phyloP scores from a whole-genome alignment of 2,888 invertebrate genomes.

The Panorpa germanica region DNA sequence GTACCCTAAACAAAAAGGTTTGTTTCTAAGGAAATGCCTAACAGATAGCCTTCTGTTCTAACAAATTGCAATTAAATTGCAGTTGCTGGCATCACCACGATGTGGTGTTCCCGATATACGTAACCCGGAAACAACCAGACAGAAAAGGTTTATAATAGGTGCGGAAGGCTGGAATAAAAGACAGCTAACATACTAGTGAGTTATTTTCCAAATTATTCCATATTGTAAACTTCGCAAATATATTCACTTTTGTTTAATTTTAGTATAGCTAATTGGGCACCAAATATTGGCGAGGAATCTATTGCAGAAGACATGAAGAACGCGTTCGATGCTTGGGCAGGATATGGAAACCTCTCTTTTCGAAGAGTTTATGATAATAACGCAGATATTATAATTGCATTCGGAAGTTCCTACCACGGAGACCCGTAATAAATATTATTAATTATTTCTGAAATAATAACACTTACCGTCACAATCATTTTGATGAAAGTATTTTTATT shows the following conservation, averaged over 20 bases:
- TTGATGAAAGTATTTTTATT: constrained; percentile 7
- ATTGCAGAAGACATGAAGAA: constrained; percentile 34
- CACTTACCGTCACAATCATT: constrained; percentile 6
- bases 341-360: constrained; percentile 40
- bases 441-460: constrained; percentile 5
- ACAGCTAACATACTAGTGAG: constrained; percentile 46
- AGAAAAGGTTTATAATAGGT: constrained; percentile 37
- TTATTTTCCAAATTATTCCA: constrained; percentile 11
- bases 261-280: constrained; percentile 51
- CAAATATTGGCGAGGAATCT: constrained; percentile 32
- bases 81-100: constrained; percentile 45
- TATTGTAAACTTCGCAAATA: not conserved
- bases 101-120: constrained; percentile 55
- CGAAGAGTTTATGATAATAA: constrained; percentile 25
- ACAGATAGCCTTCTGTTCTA: constrained; percentile 6
- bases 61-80: constrained; percentile 14
- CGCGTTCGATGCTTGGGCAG: constrained; percentile 50
- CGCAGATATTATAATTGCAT: constrained; percentile 58
- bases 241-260: constrained; percentile 11
- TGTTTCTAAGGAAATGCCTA: too few relatives aligned
- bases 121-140: constrained; percentile 18
- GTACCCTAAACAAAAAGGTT: too few relatives aligned
- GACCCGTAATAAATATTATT: too few relatives aligned
- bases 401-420: constrained; percentile 47
- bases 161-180: constrained; percentile 49